Base-by-base conservation (phyloP, 2,888 invertebrate species). In the Hemithea aestivaria region DNA sequence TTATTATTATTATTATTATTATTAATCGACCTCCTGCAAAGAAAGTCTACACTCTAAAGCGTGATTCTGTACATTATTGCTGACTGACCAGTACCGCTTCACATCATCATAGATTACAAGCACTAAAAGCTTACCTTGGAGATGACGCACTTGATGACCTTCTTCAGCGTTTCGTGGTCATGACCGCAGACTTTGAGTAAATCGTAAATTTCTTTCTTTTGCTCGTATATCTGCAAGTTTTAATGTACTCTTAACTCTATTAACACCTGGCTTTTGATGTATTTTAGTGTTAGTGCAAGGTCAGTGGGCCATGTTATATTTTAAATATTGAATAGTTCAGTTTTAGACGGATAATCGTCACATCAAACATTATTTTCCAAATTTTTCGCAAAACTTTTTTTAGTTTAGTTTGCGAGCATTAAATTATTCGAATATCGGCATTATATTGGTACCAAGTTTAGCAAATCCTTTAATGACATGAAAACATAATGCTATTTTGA, bases 91-190 rank as follows among this genome's bases (percentile, higher is more conserved):
- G 16, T 11, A 16, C 7, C 24, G 20, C 2, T 9, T 10, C n/a
- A 11, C 28, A 34, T 29, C 8, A 29, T 21, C 10, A 25, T 35
- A 35, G 30, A 30, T 34, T 30, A 24, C 8, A 21, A 11, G 7
- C 30, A 7, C 12, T 32, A 31, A 40, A 28, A 40, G 24, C 48
- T 62, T 48, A 84, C 84, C 82, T 84, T 84, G 28, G 83, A 73
- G 23, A 85, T 85, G 70, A 85, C 85, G 73, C 85, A 87, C 43
- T 85, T 83, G 45, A 87, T 69, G 59, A 87, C 85, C 70, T 83
- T 83, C 66, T 80, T 80, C 50, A 85, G 54, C 1, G 77, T 69
- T 45, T 81, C 82, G 59, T 87, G 84, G 44, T 83, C 75, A 52
- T 87, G 85, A 1, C 85, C 85, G 45, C 85, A 87, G 40, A 74